Base-by-base conservation (phyloP, 2,888 invertebrate species). In the Orthosia incerta region DNA sequence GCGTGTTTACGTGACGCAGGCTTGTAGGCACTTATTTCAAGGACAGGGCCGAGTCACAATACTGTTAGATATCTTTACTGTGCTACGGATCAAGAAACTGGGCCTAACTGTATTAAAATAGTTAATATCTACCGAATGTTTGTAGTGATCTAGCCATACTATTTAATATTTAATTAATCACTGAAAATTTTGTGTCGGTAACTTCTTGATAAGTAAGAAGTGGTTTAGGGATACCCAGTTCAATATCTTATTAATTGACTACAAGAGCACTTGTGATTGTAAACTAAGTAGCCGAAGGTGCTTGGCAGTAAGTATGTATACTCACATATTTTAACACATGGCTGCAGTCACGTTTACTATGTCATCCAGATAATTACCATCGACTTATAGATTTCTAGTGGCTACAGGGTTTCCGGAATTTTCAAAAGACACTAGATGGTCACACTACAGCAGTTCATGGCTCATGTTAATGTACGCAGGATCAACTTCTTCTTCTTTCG, bases 311-410 rank as follows among this genome's bases (percentile, higher is more conserved):
- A 48, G n/a, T 60, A 16, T 18, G 9, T 60, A 12, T 39, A n/a
- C n/a, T 66, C 39, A 70, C 4, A n/a, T 71, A 64, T 56, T 45
- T 60, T 60, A 11, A 46, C n/a, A 50, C 76, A 73, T 76, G 76
- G 31, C 56, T 76, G 64, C 55, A 61, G 60, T 65, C 80, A 73
- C 80, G 61, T 76, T 50, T 12, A 51, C 61, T 51, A 50, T 9
- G 13, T 71, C 18, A 23, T 64, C 18, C 20, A 61, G 72, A 64
- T 64, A 62, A 59, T 48, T 18, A 31, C 11, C 60, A 31, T 39
- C 18, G n/a, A 55, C 13, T 50, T 26, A 51, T 46, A 4, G 4
- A 15, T 56, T 23, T 62, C 51, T 39, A 20, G 55, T 69, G 15
- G n/a, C 23, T 13, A 23, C 7, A 45, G 13, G 7, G 23, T 53